Conservation (phyloP, 2,888 invertebrate species). For the Drosophila diplacantha region DNA sequence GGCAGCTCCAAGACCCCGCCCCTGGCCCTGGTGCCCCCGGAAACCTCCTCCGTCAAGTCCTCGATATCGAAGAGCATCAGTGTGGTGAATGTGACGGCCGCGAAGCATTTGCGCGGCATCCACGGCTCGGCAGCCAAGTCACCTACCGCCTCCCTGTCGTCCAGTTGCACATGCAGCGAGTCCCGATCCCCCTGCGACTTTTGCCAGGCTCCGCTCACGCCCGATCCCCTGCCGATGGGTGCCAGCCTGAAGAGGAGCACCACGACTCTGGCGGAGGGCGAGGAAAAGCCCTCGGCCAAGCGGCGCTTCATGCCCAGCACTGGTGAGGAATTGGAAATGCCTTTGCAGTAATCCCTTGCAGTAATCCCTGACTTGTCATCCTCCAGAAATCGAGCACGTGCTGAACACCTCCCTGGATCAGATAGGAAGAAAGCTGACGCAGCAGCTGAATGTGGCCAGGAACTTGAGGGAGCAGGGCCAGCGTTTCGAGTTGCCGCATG, state of each 20-base stretch:
- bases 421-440: slow-evolving; percentile 69
- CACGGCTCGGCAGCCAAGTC: slow-evolving; percentile 44
- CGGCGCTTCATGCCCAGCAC: slow-evolving; percentile 59
- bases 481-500: slow-evolving; percentile 70
- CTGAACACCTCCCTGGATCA: slow-evolving; percentile 73
- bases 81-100: slow-evolving; percentile 75
- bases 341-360: neutral
- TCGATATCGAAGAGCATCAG: slow-evolving; percentile 78
- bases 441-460: slow-evolving; percentile 73
- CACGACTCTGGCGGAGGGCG: slow-evolving; percentile 11
- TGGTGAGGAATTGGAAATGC: slow-evolving; percentile 44
- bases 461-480: slow-evolving; percentile 74
- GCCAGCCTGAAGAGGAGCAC: slow-evolving; percentile 44
- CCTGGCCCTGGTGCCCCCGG: slow-evolving; percentile 77
- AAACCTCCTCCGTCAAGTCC: slow-evolving; percentile 75
- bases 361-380: neutral
- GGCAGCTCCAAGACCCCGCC: slow-evolving; percentile 73
- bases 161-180: slow-evolving; percentile 16
- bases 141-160: slow-evolving; percentile 23
- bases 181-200: slow-evolving; percentile 52
- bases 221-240: slow-evolving; percentile 36
- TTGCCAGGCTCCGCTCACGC: slow-evolving; percentile 49
- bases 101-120: slow-evolving; percentile 66
- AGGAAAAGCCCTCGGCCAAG: slow-evolving; percentile 52
- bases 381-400: slow-evolving; percentile 71